Evolutionary conservation across 2,797 vertebrate species (phyloP).

Genomic region (Tragopan temminckii): DNA sequence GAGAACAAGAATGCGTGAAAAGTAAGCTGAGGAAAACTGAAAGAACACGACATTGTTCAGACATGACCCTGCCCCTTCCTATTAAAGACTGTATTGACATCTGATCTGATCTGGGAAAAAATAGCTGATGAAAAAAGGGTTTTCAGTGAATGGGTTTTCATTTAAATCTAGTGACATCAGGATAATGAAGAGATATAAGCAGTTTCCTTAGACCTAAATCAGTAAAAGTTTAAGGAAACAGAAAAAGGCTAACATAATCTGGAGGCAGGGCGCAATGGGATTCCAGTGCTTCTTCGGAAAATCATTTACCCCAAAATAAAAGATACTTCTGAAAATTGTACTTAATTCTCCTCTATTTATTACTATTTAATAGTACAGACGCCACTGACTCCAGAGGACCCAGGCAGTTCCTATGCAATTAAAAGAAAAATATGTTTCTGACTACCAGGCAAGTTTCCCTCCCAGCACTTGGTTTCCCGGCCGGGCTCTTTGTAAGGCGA

Average conservation of each 20-base stretch:
- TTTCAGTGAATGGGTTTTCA: slow-evolving; percentile 4
- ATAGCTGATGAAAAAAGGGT: neutral
- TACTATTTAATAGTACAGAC: neutral
- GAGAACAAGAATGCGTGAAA: neutral
- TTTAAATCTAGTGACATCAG: slow-evolving; percentile 28
- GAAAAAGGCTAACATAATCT: neutral
- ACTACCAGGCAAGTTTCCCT: slow-evolving; percentile 19
- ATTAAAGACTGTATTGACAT: slow-evolving; percentile 13
- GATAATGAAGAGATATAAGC: slow-evolving; percentile 9
- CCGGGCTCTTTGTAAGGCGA: neutral
- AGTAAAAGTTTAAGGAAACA: slow-evolving; percentile 22
- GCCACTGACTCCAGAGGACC: neutral
- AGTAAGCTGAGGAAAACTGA: neutral
- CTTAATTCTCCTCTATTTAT: neutral
- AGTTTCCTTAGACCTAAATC: slow-evolving; percentile 13
- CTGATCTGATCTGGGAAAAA: neutral
- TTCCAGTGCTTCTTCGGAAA: neutral
- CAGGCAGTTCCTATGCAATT: neutral
- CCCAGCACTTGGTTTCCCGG: neutral
- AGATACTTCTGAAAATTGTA: neutral
- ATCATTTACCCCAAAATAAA: slow-evolving; percentile 7
- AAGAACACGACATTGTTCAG: neutral
- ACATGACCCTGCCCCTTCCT: neutral
- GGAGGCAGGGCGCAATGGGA: accelerated
- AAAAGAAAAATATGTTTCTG: slow-evolving; percentile 32